A percentile compares a stretch with the other conserved stretches of the same genome.
Evolutionary conservation across 2,888 invertebrate species (phyloP).

Genomic region (Incurvaria masculella): DNA sequence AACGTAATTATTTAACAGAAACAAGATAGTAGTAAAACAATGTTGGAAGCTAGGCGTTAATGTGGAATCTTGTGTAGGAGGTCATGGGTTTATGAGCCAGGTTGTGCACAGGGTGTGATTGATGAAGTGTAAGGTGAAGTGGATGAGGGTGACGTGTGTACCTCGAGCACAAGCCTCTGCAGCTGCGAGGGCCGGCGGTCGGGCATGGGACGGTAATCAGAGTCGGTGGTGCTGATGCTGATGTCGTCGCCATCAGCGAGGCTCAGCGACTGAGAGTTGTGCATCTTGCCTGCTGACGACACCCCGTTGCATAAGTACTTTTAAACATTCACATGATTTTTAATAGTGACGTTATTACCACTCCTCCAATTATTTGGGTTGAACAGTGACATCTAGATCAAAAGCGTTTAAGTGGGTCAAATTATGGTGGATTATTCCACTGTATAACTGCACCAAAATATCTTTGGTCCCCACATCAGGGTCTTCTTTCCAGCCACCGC

Average conservation of each 20-base stretch:
- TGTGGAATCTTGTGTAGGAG: no score
- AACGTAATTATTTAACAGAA: background rate
- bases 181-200: background rate
- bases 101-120: background rate
- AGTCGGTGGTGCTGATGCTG: constrained; percentile 38
- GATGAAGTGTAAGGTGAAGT: no score
- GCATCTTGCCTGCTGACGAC: constrained; percentile 29
- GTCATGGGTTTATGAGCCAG: background rate
- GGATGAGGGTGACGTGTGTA: background rate
- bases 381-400: no score
- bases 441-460: no score
- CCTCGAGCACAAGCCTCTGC: background rate
- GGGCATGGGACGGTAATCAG: constrained; percentile 23
- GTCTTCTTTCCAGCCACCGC: no score
- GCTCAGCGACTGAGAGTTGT: constrained; percentile 41
- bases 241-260: constrained; percentile 38
- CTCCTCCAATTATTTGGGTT: no score
- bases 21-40: background rate
- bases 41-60: background rate
- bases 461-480: no score
- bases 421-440: no score
- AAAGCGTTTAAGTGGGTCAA: no score
- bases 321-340: no score
- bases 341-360: no score
- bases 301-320: no score